Base-by-base conservation (phyloP, 2,888 invertebrate genomes). In the Eurois occulta region DNA sequence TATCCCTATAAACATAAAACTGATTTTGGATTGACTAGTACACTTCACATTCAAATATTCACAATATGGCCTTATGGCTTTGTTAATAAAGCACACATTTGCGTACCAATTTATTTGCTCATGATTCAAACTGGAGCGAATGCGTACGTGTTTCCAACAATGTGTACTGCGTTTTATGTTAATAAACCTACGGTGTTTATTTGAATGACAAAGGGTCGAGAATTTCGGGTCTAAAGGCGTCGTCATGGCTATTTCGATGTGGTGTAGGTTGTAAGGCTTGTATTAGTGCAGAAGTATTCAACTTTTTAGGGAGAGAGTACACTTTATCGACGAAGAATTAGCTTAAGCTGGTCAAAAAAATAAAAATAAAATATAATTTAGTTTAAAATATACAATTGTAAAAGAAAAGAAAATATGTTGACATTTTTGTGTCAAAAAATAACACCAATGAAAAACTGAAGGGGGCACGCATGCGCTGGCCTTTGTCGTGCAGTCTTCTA, bases 71-170 rank as follows among this genome's bases (percentile, higher is more conserved):
- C 67, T 77, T 73, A 80, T 6, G 0, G 0, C 38, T 18, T 35
- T 43, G 28, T 2, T 0, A 7, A 73, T 73, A 84, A 84, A 73
- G 84, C 13, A 65, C 32, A 84, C 48, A 86, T 77, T 85, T 35
- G 64, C 43, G 32, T 72, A 73, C 18, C 58, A 74, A 78, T 77
- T 28, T 58, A 74, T 60, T 43, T 60, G 72, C 48, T 70, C 41
- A n/a, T 68, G 46, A 70, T 21, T 35, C 41, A 21, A 74, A 76
- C 72, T 79, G 73, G 32, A 72, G 46, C 80, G 74, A 86, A 76
- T 84, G 73, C 35, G 75, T 77, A 83, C 84, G 86, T 84, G 78
- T 75, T 58, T 4, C n/a, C 28, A 73, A 76, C 84, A 85, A 85
- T 77, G 32, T 18, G 32, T 74, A 79, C 72, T 64, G 72, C 35